A percentile compares a stretch with the other conserved stretches of the same genome.
Evolutionary conservation across 1,140 invertebrate species (phyloP).

Genomic region (Drosophila serrata): DNA sequence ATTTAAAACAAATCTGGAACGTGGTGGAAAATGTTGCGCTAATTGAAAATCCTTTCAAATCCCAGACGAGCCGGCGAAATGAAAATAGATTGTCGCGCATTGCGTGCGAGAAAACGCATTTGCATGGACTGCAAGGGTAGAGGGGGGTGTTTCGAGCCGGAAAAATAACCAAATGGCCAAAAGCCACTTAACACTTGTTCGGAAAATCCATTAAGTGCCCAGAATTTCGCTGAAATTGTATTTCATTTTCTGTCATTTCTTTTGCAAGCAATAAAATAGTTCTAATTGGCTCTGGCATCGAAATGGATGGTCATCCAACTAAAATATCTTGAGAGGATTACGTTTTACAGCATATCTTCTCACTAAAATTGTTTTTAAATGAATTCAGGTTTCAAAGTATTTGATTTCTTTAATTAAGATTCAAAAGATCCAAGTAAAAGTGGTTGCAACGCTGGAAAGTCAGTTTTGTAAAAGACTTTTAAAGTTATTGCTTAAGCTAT

Average conservation of each 20-base stretch:
- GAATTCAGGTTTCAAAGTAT: background rate
- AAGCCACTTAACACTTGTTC: constrained; percentile 75
- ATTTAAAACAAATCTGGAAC: constrained; percentile 13
- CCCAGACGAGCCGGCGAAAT: constrained; percentile 48
- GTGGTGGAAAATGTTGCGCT: constrained; percentile 43
- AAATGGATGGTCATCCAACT: background rate
- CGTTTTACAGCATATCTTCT: background rate
- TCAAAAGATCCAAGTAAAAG: background rate
- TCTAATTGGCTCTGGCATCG: constrained; percentile 33
- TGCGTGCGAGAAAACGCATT: constrained; percentile 63
- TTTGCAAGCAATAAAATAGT: constrained; percentile 29
- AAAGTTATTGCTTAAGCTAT: too few species aligned
- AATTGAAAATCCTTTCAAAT: constrained; percentile 81
- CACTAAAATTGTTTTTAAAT: background rate
- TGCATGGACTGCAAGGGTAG: constrained; percentile 28
- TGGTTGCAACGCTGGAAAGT: background rate
- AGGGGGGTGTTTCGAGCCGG: background rate
- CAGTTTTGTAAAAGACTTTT: background rate
- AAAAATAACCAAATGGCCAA: constrained; percentile 68
- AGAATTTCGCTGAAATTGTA: constrained; percentile 41
- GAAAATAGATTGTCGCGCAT: constrained; percentile 64
- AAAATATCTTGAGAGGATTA: constrained; percentile 1
- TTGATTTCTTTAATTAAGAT: too few species aligned
- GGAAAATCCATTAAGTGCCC: constrained; percentile 74
- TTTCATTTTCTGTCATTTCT: constrained; percentile 29